Percentiles rank a stretch among this genome's conserved stretches.
These are phyloP conservation scores for Bubo scandiacus DNA, from an alignment of 2,113 vertebrate genomes.

Conservation along the genomic window DNA sequence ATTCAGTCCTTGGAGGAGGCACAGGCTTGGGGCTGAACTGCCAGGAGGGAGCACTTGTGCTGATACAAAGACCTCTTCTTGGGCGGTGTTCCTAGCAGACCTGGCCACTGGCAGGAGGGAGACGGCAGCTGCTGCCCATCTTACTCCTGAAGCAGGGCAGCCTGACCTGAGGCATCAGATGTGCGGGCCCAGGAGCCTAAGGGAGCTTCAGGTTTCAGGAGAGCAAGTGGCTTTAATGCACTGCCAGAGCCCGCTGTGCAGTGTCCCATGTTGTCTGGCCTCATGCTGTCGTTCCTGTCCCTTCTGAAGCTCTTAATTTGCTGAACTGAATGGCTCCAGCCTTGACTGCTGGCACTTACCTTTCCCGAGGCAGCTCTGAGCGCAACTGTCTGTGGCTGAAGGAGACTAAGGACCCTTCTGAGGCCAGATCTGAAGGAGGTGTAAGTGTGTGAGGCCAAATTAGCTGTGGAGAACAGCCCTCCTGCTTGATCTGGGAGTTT, in stretches of 20 bases:
- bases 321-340: background rate
- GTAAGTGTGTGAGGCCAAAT: background rate
- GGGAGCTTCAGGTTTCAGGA: background rate
- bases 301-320: background rate
- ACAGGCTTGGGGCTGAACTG: background rate
- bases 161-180: background rate
- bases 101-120: background rate
- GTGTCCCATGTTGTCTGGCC: background rate
- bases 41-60: background rate
- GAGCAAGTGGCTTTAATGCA: background rate
- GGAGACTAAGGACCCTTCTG: background rate
- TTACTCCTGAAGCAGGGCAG: background rate
- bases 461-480: background rate
- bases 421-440: background rate
- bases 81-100: background rate
- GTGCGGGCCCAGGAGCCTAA: background rate
- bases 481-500: background rate
- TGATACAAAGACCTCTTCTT: background rate
- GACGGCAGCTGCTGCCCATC: background rate
- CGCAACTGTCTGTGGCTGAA: fast-evolving
- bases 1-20: background rate
- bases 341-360: background rate
- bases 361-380: background rate
- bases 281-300: background rate
- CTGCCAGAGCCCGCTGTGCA: background rate